phyloP scores from a whole-genome alignment of 2,888 invertebrate species.

The Periphyllus acericola region DNA sequence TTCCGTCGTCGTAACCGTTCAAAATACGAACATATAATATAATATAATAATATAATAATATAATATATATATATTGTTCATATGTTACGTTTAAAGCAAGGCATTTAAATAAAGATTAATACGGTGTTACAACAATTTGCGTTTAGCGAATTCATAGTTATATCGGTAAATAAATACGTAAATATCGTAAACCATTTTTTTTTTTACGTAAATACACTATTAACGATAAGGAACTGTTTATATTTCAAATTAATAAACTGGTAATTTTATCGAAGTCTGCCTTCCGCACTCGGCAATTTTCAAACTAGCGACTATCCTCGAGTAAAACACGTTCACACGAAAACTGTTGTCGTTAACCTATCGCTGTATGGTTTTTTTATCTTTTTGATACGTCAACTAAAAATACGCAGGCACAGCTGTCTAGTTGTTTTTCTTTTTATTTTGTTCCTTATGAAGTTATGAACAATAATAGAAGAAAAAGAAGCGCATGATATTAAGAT shows the following conservation, averaged over 20 bases:
- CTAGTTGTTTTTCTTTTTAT: conserved; percentile 7
- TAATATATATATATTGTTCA: no score
- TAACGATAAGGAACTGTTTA: no score
- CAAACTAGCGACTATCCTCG: neutral
- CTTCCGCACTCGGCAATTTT: neutral
- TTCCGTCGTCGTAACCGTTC: neutral
- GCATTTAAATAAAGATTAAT: no score
- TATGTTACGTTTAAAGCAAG: no score
- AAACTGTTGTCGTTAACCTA: neutral
- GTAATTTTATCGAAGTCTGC: neutral
- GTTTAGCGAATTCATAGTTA: no score
- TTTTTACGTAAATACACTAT: no score
- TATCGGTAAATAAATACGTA: no score
- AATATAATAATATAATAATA: no score
- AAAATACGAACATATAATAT: neutral
- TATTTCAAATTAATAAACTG: neutral
- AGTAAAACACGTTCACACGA: neutral
- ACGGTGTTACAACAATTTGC: no score
- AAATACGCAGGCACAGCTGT: conserved; percentile 13
- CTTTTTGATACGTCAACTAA: neutral
- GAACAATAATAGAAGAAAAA: conserved; percentile 12
- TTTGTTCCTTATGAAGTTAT: conserved; percentile 5
- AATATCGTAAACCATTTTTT: no score
- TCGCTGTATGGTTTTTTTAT: neutral
- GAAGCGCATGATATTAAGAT: conserved; percentile 31